Evolutionary conservation across 2,113 vertebrate genomes (phyloP).

Genomic region (Dissostichus mawsoni): DNA sequence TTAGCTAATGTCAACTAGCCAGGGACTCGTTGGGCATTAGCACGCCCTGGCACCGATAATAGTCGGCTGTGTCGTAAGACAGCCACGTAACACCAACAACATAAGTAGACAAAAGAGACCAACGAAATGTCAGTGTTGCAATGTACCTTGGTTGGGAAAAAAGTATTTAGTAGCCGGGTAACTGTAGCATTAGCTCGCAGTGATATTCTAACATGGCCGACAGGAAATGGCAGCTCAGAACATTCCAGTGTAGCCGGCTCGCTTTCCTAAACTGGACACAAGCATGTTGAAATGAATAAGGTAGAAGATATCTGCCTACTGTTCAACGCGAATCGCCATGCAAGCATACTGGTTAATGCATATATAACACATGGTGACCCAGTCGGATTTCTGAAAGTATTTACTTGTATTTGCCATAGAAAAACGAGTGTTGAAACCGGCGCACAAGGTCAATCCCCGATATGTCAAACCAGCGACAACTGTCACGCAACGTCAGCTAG

Average conservation of each 20-base stretch:
- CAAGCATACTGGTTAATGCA: too few relatives aligned
- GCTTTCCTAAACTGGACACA: constrained; percentile 64
- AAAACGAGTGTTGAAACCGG: constrained; percentile 59
- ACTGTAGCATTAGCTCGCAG: constrained; percentile 56
- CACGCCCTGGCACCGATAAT: background rate
- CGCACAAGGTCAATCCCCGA: constrained; percentile 82
- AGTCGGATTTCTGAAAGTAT: background rate
- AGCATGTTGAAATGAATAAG: constrained; percentile 34
- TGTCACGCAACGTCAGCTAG: constrained; percentile 76
- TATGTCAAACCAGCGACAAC: constrained; percentile 77
- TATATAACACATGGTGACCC: rapidly evolving
- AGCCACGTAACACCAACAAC: background rate
- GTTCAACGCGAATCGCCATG: background rate
- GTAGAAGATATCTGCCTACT: background rate
- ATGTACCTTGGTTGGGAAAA: background rate
- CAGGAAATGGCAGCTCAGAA: constrained; percentile 78
- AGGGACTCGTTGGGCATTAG: background rate
- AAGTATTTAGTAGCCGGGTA: background rate
- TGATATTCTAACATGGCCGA: constrained; percentile 80
- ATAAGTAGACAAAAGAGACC: background rate
- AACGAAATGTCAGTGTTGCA: background rate
- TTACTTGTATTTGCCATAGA: constrained; percentile 5
- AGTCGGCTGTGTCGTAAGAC: background rate
- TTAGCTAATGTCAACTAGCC: constrained; percentile 52
- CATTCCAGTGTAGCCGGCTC: constrained; percentile 84